A percentile compares a stretch with the other conserved stretches of the same genome.
Evolutionary conservation across 2,113 vertebrate genomes (phyloP).

Genomic region (Corydoras maculifer): DNA sequence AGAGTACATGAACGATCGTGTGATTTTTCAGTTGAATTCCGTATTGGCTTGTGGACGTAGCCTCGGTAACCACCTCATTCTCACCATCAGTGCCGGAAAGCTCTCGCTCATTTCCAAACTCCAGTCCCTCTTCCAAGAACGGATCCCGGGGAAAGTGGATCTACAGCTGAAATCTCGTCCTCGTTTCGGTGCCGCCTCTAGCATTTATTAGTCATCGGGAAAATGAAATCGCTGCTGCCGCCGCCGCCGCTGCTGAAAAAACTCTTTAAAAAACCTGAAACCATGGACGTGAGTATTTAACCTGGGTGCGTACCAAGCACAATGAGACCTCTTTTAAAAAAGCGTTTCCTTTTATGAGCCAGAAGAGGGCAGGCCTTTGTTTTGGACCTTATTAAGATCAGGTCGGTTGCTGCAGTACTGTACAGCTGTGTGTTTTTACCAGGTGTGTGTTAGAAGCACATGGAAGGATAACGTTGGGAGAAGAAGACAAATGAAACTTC

Average conservation of each 20-base stretch:
- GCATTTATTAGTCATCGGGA: no score
- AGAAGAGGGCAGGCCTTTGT: constrained; percentile 52
- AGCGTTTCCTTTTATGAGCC: constrained; percentile 56
- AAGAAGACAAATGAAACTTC: constrained; percentile 37
- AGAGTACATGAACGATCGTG: no score
- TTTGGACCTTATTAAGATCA: constrained; percentile 77
- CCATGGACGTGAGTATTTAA: constrained; percentile 53
- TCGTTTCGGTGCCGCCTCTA: background rate
- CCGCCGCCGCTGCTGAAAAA: constrained; percentile 27
- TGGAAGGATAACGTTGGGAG: constrained; percentile 56
- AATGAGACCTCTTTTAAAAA: constrained; percentile 2
- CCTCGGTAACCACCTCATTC: no score
- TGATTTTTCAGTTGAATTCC: no score
- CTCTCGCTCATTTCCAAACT: no score
- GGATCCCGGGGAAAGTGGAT: background rate
- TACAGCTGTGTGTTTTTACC: constrained; percentile 39
- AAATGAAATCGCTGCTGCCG: constrained; percentile 5
- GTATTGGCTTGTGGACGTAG: no score
- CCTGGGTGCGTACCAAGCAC: constrained; percentile 18
- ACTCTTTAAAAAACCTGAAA: constrained; percentile 13
- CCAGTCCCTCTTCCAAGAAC: no score
- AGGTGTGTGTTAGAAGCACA: constrained; percentile 42
- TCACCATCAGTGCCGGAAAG: no score
- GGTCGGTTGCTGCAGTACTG: constrained; percentile 48
- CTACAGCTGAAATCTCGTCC: constrained; percentile 25